Conservation (phyloP, 2,797 vertebrate genomes). For the Catharus ustulatus region DNA sequence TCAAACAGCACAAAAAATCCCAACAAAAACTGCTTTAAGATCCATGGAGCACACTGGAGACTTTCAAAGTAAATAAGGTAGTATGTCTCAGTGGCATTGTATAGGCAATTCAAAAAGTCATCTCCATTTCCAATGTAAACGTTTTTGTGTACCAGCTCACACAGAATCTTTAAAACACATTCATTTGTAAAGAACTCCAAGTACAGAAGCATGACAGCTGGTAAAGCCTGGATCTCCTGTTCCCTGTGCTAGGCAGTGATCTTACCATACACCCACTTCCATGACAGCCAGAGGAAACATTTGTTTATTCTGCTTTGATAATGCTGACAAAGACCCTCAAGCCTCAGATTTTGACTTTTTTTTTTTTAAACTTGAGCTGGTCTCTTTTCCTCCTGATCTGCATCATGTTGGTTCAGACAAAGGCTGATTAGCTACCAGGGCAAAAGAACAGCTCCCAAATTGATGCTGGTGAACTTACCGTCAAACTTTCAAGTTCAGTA, state of each 20-base stretch:
- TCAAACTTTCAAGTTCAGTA: conserved; percentile 93
- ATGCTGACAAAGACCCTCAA: not conserved
- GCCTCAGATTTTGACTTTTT: not conserved
- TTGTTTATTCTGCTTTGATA: conserved; percentile 45
- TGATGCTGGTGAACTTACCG: conserved; percentile 80
- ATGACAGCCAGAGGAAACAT: conserved; percentile 2
- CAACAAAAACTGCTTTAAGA: not conserved
- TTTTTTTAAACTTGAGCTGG: not conserved
- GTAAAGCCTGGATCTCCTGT: not conserved
- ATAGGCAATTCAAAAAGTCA: not conserved
- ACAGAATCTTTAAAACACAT: not conserved
- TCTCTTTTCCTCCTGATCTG: not conserved
- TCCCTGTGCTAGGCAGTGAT: not conserved
- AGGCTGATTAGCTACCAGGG: not conserved
- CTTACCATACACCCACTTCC: not conserved
- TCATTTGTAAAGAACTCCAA: not conserved
- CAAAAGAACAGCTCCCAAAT: not conserved
- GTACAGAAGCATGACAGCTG: not conserved
- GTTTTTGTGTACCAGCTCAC: not conserved
- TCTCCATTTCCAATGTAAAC: not conserved
- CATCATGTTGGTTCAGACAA: not conserved
- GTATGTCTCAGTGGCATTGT: not conserved
- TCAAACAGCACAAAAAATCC: not conserved
- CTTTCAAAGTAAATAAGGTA: not conserved
- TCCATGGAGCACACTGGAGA: not conserved